These are phyloP conservation scores for Gambusia affinis DNA, from an alignment of 2,113 vertebrate genomes.

Conservation along the genomic window DNA sequence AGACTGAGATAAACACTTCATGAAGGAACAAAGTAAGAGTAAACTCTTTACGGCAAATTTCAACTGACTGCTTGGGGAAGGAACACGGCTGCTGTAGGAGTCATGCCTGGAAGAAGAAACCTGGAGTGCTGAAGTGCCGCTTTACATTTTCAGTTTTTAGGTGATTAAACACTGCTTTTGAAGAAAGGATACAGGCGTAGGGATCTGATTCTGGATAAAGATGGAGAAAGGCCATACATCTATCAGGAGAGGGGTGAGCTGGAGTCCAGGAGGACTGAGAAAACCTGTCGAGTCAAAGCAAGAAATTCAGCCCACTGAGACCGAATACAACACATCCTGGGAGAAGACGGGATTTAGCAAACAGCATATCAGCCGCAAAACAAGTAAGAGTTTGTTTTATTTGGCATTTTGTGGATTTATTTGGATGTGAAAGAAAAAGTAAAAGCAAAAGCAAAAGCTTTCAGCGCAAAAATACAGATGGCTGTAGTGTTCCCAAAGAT, in stretches of 20 bases:
- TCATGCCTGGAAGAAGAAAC: slow-evolving; percentile 29
- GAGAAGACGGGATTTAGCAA: slow-evolving; percentile 67
- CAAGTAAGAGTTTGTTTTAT: slow-evolving; percentile 78
- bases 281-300: slow-evolving; percentile 63
- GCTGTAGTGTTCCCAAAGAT: slow-evolving; percentile 17
- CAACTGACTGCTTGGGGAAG: slow-evolving; percentile 35
- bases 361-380: slow-evolving; percentile 74
- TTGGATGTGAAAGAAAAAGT: not conserved
- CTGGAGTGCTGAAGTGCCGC: slow-evolving; percentile 41
- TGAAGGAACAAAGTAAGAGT: slow-evolving; percentile 57
- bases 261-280: slow-evolving; percentile 68
- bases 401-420: slow-evolving; percentile 27
- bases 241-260: slow-evolving; percentile 75
- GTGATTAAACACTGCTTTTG: slow-evolving; percentile 7
- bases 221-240: slow-evolving; percentile 69
- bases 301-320: slow-evolving; percentile 46
- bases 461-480: slow-evolving; percentile 7
- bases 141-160: slow-evolving; percentile 7
- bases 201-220: slow-evolving; percentile 3
- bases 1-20: slow-evolving; percentile 59
- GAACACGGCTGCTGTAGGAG: slow-evolving; percentile 41
- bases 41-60: slow-evolving; percentile 46
- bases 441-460: not conserved
- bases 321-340: slow-evolving; percentile 63
- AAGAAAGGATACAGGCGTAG: slow-evolving; percentile 2